A percentile compares a stretch with the other conserved stretches of the same genome.
phyloP scores from a whole-genome alignment of 2,113 vertebrate genomes.

The Fulica atra region DNA sequence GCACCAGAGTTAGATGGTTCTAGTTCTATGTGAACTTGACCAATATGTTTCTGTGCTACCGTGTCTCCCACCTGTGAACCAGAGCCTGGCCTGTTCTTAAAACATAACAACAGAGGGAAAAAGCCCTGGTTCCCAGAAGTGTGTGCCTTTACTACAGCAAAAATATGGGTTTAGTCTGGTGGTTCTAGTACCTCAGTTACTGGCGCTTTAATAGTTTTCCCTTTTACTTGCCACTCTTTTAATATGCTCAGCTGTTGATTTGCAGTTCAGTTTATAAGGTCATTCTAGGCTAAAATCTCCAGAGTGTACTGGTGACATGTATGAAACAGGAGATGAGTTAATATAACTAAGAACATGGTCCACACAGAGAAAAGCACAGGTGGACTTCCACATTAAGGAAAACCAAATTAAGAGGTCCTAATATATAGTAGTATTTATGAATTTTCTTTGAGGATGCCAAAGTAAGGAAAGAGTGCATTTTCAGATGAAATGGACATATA shows the following conservation, averaged over 20 bases:
- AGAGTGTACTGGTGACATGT: not conserved
- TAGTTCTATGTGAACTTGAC: not conserved
- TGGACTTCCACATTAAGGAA: not conserved
- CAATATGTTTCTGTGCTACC: not conserved
- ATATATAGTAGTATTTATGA: not conserved
- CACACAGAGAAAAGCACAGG: not conserved
- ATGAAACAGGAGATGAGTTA: not conserved
- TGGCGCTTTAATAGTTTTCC: not conserved
- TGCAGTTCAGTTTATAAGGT: not conserved
- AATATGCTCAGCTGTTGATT: not conserved
- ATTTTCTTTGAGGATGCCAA: not conserved
- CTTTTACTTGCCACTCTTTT: not conserved
- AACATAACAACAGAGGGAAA: not conserved
- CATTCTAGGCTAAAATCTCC: not conserved
- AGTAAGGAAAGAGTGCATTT: not conserved
- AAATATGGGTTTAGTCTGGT: not conserved
- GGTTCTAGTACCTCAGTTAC: not conserved
- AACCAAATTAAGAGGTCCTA: not conserved
- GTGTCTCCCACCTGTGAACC: not conserved
- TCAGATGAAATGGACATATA: not conserved
- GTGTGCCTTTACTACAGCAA: not conserved
- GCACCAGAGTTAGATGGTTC: rapidly evolving
- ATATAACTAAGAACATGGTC: not conserved
- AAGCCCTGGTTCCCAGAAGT: not conserved
- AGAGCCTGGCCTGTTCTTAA: not conserved